phyloP scores from a whole-genome alignment of 2,797 vertebrate species.

The Loriculus beryllinus region DNA sequence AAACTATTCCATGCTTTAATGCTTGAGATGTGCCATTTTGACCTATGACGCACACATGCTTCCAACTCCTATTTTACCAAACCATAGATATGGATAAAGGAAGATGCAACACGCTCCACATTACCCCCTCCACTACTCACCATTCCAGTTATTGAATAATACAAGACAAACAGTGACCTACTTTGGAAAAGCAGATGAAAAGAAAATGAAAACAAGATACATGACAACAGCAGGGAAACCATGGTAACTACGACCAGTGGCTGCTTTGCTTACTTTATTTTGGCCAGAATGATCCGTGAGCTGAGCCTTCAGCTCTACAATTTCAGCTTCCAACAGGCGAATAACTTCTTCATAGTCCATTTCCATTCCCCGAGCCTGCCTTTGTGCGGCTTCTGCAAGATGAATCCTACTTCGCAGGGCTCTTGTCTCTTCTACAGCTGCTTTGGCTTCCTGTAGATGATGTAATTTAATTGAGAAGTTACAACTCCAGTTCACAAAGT shows the following conservation, averaged over 20 bases:
- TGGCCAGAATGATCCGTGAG: slow-evolving; percentile 77
- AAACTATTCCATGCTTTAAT: neutral
- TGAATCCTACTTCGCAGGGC: slow-evolving; percentile 83
- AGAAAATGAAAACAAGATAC: slow-evolving; percentile 80
- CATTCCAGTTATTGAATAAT: slow-evolving; percentile 88
- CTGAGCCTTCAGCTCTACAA: slow-evolving; percentile 87
- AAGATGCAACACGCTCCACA: slow-evolving; percentile 56
- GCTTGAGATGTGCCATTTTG: neutral
- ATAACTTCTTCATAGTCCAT: slow-evolving; percentile 96
- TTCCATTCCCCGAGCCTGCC: slow-evolving; percentile 88
- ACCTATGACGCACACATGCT: slow-evolving; percentile 22
- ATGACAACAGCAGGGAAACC: slow-evolving; percentile 74
- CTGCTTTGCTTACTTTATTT: slow-evolving; percentile 82
- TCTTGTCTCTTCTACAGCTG: slow-evolving; percentile 82
- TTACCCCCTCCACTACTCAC: slow-evolving; percentile 68
- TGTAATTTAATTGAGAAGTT: neutral
- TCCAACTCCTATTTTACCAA: slow-evolving; percentile 18
- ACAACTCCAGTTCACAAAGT: neutral
- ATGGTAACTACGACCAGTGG: slow-evolving; percentile 72
- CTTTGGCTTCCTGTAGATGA: slow-evolving; percentile 82
- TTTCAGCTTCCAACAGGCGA: slow-evolving; percentile 89
- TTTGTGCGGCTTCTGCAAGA: slow-evolving; percentile 87
- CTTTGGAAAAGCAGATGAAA: slow-evolving; percentile 87
- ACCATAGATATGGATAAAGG: slow-evolving; percentile 53
- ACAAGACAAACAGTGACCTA: slow-evolving; percentile 97